Evolutionary conservation across 2,888 invertebrate species (phyloP).

Genomic region (Macaria notata): DNA sequence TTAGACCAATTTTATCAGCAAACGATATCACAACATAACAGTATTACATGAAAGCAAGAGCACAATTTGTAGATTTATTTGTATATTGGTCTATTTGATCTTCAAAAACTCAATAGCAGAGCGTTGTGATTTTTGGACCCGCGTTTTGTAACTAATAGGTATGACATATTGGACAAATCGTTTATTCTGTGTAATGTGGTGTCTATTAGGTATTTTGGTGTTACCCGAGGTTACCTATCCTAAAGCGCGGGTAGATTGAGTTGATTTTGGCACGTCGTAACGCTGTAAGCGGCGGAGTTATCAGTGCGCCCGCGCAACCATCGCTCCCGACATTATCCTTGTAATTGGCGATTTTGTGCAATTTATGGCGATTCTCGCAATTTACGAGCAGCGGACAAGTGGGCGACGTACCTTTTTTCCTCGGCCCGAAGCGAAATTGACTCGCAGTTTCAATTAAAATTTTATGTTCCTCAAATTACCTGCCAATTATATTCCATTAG

Average conservation of each 20-base stretch:
- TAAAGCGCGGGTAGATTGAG: conserved; percentile 49
- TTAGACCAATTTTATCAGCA: too few species aligned
- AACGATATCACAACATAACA: too few species aligned
- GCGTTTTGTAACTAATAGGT: too few species aligned
- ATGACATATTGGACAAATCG: too few species aligned
- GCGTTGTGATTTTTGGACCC: too few species aligned
- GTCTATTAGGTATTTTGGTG: neutral
- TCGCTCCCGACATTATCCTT: conserved; percentile 67
- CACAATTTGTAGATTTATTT: too few species aligned
- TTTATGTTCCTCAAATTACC: conserved; percentile 73
- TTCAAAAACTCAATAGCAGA: too few species aligned
- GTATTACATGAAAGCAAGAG: too few species aligned
- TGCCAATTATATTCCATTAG: conserved; percentile 73
- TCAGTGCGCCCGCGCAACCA: conserved; percentile 44
- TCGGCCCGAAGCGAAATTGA: conserved; percentile 57
- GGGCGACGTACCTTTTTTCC: conserved; percentile 60
- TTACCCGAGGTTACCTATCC: conserved; percentile 40
- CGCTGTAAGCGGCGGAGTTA: conserved; percentile 25
- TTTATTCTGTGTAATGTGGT: too few species aligned
- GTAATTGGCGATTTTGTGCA: conserved; percentile 78
- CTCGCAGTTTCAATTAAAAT: conserved; percentile 72
- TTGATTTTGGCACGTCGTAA: conserved; percentile 61
- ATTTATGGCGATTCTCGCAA: conserved; percentile 77
- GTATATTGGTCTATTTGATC: too few species aligned
- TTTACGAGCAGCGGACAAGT: conserved; percentile 79